phyloP scores from a whole-genome alignment of 53 echinoderm and acorn worm genomes.

The Holothuria leucospilota region DNA sequence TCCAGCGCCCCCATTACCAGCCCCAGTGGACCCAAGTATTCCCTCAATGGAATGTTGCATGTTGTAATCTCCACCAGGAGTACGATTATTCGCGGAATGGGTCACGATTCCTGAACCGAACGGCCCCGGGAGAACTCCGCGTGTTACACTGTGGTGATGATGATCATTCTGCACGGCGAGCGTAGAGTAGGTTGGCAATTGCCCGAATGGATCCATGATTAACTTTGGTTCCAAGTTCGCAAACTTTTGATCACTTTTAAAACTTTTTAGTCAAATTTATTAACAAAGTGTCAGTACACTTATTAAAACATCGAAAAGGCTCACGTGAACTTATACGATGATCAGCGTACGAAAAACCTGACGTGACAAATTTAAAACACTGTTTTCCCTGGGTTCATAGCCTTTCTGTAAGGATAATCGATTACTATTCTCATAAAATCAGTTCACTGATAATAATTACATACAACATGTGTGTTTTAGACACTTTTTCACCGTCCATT shows the following conservation, averaged over 20 bases:
- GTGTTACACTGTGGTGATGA: slow-evolving; percentile 47
- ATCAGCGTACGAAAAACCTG: no score
- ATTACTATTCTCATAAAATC: no score
- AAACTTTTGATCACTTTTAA: background rate
- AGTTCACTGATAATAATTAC: no score
- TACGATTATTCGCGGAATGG: slow-evolving; percentile 48
- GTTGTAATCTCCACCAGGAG: slow-evolving; percentile 57
- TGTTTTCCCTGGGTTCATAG: no score
- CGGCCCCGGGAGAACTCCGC: slow-evolving; percentile 67
- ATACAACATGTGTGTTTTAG: no score
- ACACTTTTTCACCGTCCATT: no score
- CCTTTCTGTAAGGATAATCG: no score
- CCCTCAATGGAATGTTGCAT: slow-evolving; percentile 90
- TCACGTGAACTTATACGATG: no score
- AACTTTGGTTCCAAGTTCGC: background rate
- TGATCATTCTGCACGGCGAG: slow-evolving; percentile 26
- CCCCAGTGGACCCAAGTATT: slow-evolving; percentile 74
- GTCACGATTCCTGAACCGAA: slow-evolving; percentile 53
- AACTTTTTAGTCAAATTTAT: background rate
- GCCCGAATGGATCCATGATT: slow-evolving; percentile 47
- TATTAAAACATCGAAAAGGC: no score
- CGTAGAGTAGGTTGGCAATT: slow-evolving; percentile 27
- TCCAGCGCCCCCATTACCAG: slow-evolving; percentile 51
- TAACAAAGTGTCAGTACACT: no score
- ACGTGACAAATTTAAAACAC: no score